phyloP scores from a whole-genome alignment of 2,113 vertebrate species.

The Engystomops pustulosus region DNA sequence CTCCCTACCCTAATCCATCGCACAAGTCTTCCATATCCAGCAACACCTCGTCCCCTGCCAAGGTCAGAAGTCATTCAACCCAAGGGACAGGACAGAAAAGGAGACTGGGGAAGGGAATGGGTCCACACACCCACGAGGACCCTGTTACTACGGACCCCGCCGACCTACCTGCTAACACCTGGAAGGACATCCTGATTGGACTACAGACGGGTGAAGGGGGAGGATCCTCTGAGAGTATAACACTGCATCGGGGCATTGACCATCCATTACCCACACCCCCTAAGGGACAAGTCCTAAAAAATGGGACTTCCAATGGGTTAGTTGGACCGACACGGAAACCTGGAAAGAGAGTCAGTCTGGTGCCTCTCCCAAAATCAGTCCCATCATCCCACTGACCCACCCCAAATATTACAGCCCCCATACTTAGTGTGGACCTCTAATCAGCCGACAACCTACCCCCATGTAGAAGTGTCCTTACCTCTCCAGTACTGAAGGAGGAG shows the following conservation, averaged over 20 bases:
- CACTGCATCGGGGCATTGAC: neutral
- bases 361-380: constrained; percentile 11
- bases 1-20: neutral
- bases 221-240: neutral
- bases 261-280: neutral
- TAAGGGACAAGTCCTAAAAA: constrained; percentile 11
- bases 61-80: neutral
- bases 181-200: constrained; percentile 43
- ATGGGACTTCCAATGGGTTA: neutral
- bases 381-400: neutral
- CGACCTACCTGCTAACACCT: neutral
- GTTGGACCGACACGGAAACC: neutral
- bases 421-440: neutral
- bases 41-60: neutral
- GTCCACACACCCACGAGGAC: neutral
- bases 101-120: constrained; percentile 6
- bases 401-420: neutral
- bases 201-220: constrained; percentile 9
- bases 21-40: neutral
- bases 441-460: neutral
- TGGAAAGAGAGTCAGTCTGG: neutral
- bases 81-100: constrained; percentile 6
- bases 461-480: neutral
- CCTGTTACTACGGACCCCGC: neutral
- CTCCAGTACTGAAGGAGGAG: neutral